Evolutionary conservation across 2,797 vertebrate species (phyloP).

Genomic region (Chiroxiphia lanceolata): DNA sequence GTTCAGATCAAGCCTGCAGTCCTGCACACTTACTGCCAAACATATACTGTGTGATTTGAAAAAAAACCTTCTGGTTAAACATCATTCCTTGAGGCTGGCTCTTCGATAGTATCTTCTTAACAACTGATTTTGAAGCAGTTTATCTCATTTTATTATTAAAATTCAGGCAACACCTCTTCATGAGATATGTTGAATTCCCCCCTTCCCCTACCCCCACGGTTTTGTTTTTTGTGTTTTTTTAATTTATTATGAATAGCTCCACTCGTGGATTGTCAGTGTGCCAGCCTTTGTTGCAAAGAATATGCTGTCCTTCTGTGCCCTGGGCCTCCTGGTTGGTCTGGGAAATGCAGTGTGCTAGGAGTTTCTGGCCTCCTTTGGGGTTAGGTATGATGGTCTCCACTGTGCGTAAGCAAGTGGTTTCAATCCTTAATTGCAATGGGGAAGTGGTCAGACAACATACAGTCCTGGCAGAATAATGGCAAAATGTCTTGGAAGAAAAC

Average conservation of each 20-base stretch:
- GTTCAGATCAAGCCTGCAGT: neutral
- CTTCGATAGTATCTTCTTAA: fast-evolving
- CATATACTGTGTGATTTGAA: neutral
- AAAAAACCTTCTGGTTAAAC: neutral
- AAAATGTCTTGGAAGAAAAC: constrained; percentile 71
- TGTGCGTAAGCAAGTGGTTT: constrained; percentile 86
- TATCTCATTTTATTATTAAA: neutral
- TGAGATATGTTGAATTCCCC: neutral
- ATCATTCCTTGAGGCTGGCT: neutral
- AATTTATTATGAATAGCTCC: constrained; percentile 28
- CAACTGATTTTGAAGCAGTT: neutral
- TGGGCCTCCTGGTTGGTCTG: constrained; percentile 62
- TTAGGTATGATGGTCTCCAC: constrained; percentile 78
- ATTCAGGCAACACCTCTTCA: neutral
- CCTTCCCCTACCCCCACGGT: neutral
- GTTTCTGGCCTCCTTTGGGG: constrained; percentile 79
- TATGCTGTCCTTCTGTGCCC: constrained; percentile 53
- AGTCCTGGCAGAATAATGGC: constrained; percentile 73
- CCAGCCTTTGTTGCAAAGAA: constrained; percentile 51
- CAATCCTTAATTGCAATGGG: constrained; percentile 80
- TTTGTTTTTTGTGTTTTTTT: neutral
- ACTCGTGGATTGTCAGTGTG: constrained; percentile 42
- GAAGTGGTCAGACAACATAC: constrained; percentile 83
- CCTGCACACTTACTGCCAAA: neutral
- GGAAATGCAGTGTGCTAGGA: constrained; percentile 74